These are phyloP conservation scores for Lithophane semibrunnea DNA, from an alignment of 2,888 invertebrate genomes.

Conservation along the genomic window DNA sequence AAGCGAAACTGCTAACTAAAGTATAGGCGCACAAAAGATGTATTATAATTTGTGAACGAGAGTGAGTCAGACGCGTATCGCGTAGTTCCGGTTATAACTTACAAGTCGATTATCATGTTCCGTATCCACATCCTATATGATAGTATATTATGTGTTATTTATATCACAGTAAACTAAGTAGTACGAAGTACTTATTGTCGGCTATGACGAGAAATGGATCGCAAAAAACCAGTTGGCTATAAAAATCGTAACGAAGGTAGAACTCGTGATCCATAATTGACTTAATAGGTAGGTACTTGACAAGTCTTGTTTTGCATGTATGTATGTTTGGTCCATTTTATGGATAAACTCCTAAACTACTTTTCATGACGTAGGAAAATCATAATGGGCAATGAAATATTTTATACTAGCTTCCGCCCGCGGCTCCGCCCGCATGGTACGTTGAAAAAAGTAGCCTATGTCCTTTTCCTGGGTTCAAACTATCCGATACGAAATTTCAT, in stretches of 20 bases:
- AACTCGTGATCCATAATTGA: conserved; percentile 3
- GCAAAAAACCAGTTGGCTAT: conserved; percentile 16
- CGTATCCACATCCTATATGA: conserved; percentile 47
- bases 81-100: conserved; percentile 57
- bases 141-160: conserved; percentile 4
- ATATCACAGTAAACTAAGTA: background rate
- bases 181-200: background rate
- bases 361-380: background rate
- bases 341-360: background rate
- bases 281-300: background rate
- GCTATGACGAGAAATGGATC: conserved; percentile 16
- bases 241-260: background rate
- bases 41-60: conserved; percentile 11
- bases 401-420: background rate
- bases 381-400: background rate
- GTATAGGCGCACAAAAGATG: background rate
- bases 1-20: background rate
- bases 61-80: conserved; percentile 39
- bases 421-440: no score
- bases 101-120: conserved; percentile 41
- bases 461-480: no score
- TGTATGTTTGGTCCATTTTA: background rate
- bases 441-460: no score
- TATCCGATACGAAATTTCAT: no score
- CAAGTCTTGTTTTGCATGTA: background rate